phyloP scores from a whole-genome alignment of 37 sponge, comb jelly and placozoan species.

The Geodia barretti region DNA sequence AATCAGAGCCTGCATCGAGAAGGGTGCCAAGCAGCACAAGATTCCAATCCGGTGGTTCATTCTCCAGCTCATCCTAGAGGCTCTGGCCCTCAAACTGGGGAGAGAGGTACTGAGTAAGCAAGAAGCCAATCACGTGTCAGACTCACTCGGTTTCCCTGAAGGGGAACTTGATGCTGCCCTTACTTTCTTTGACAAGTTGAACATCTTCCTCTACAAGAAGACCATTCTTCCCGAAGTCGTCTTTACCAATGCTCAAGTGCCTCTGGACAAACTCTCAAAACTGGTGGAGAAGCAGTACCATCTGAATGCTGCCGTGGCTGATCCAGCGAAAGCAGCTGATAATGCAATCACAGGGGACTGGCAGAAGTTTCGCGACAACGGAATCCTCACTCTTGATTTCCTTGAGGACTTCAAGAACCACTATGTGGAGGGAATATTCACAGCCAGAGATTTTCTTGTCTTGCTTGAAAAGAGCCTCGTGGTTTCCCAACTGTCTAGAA shows the following conservation, averaged over 20 bases:
- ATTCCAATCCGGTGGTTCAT: slow-evolving; percentile 8
- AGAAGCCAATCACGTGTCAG: not conserved
- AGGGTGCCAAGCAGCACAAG: not conserved
- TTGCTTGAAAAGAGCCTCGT: not conserved
- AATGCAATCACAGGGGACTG: not conserved
- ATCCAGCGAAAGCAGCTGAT: not conserved
- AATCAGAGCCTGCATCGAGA: not conserved
- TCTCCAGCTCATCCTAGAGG: not conserved
- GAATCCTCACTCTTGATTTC: not conserved
- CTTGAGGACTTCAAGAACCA: not conserved
- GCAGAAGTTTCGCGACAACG: slow-evolving; percentile 7
- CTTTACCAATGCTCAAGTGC: slow-evolving; percentile 6
- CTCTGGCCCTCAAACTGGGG: not conserved
- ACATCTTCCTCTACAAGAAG: slow-evolving; percentile 6
- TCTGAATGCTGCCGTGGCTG: not conserved
- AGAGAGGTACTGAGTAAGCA: not conserved
- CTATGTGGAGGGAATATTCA: not conserved
- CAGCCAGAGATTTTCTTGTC: not conserved
- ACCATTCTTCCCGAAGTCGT: slow-evolving; percentile 8
- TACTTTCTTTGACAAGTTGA: not conserved
- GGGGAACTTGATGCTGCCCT: slow-evolving; percentile 2
- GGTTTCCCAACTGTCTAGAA: not conserved
- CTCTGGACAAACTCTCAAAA: slow-evolving; percentile 6
- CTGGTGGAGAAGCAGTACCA: not conserved
- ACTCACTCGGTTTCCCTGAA: not conserved